Evolutionary conservation across 1,140 invertebrate genomes (phyloP).

Genomic region (Globodera ellingtonae): DNA sequence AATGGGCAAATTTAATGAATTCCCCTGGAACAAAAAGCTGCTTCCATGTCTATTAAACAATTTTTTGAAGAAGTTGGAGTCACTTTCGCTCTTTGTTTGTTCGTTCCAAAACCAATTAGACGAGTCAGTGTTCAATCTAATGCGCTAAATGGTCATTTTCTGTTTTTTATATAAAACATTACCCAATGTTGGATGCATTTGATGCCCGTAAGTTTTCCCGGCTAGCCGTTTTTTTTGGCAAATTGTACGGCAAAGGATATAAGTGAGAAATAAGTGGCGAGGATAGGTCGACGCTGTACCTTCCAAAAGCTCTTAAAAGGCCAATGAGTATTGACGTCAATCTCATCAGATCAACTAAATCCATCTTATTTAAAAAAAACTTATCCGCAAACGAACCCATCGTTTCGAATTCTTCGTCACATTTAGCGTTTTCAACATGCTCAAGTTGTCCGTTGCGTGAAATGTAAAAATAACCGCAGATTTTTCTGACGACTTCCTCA

Average conservation of each 20-base stretch:
- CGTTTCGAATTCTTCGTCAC: constrained; percentile 16
- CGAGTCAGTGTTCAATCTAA: constrained; percentile 53
- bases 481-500: constrained; percentile 39
- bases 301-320: constrained; percentile 47
- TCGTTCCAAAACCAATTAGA: constrained; percentile 61
- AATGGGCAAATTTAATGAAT: constrained; percentile 3
- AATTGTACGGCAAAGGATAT: constrained; percentile 50
- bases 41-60: constrained; percentile 57
- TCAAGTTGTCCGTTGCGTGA: constrained; percentile 12
- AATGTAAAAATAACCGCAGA: constrained; percentile 28
- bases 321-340: constrained; percentile 57
- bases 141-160: constrained; percentile 24
- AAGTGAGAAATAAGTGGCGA: constrained; percentile 45
- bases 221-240: background rate
- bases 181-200: background rate
- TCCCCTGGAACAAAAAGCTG: constrained; percentile 43
- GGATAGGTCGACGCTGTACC: constrained; percentile 40
- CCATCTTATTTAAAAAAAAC: background rate
- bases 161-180: background rate
- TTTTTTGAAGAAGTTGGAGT: constrained; percentile 28
- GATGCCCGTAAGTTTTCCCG: background rate
- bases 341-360: constrained; percentile 57
- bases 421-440: background rate
- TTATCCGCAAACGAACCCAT: background rate
- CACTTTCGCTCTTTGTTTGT: constrained; percentile 6